These are phyloP conservation scores for Equus quagga DNA, from an alignment of 2,113 vertebrate genomes.

Conservation along the genomic window DNA sequence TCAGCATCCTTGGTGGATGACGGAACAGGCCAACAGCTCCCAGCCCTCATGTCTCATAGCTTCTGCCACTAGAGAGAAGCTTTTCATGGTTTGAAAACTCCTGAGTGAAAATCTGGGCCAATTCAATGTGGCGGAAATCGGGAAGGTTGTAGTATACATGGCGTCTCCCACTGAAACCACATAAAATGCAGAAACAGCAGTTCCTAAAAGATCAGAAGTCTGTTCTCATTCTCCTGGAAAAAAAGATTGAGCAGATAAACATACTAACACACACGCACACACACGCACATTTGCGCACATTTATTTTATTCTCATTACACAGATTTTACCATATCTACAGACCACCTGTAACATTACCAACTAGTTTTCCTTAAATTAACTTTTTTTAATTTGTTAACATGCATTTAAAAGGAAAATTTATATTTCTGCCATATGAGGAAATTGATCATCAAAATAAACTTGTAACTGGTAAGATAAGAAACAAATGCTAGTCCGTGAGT, in stretches of 20 bases:
- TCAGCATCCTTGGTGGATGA: not conserved
- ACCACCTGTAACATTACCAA: not conserved
- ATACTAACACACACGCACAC: not conserved
- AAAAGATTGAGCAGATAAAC: not conserved
- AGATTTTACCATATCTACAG: not conserved
- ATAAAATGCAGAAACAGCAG: not conserved
- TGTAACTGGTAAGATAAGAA: not conserved
- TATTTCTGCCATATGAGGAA: conserved; percentile 34
- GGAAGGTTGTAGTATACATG: not conserved
- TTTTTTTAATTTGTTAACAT: not conserved
- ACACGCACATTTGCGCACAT: fast-evolving
- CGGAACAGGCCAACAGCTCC: not conserved
- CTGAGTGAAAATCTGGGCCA: not conserved
- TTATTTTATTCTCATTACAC: not conserved
- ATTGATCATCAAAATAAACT: conserved; percentile 31
- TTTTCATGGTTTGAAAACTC: not conserved
- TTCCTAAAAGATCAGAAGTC: not conserved
- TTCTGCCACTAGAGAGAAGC: not conserved
- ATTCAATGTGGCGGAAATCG: not conserved
- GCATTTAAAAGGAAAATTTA: not conserved
- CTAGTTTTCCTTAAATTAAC: conserved; percentile 44
- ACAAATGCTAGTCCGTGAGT: not conserved
- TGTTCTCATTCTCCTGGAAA: not conserved
- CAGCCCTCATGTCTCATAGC: not conserved
- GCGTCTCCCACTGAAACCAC: not conserved